Evolutionary conservation across 2,797 vertebrate genomes (phyloP), one percentile per base, ranked within the genome.

Genomic region (Mico argentatus): DNA sequence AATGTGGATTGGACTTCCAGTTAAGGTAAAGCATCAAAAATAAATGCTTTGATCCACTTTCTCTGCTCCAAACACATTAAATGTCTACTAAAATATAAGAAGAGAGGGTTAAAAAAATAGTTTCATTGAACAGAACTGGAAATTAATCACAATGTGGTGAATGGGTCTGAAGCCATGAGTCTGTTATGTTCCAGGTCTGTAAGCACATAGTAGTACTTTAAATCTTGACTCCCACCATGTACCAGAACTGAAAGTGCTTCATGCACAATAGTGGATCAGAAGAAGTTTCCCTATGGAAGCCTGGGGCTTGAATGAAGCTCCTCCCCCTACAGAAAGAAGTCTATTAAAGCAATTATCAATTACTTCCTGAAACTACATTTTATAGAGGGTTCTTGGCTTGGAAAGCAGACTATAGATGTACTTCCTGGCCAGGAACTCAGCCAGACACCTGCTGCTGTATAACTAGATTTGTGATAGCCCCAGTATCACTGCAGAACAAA

Each of bases 371-470:
- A 50, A 90, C 39, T 80, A 55, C 30, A 52, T 64, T 44, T 61
- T 55, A 70, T 15, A 44, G 44, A 46, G 64, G 26, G 73, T 30
- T 73, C 90, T 94, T 95, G 79, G 64, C 82, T 84, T 91, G 72
- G n/a, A 94, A 90, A 89, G 64, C 44, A 88, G 41, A 27, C 50
- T 73, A 59, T 48, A 94, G 61, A 33, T 77, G 85, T 17, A 88
- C 75, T 88, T 94, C 67, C 79, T 41, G 39, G 44, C 61, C 82
- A 91, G 89, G 75, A 96, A 76, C 55, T 46, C 41, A 93, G 85
- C 88, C 57, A 75, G 82, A n/a, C 82, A 82, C 85, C 86, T 72
- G 90, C 77, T 91, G 55, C 27, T 70, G 41, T 39, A 0, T 59
- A 48, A 24, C 67, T 57, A 48, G n/a, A 17, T 84, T 20, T 64